Evolutionary conservation across 92 coral and sea anemone genomes (phyloP).

Genomic region (Phenganax stokvisi): DNA sequence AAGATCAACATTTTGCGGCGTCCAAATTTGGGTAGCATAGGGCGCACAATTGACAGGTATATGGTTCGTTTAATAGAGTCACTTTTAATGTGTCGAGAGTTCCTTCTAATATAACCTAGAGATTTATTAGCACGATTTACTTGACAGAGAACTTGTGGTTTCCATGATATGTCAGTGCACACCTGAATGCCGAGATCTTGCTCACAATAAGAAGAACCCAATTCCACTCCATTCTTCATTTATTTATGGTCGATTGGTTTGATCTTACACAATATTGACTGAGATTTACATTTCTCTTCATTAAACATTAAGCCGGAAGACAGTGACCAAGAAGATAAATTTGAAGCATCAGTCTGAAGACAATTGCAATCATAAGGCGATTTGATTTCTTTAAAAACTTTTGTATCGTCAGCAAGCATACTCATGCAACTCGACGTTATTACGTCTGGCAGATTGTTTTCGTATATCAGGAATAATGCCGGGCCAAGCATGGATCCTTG

Average conservation of each 20-base stretch:
- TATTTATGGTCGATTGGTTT: neutral
- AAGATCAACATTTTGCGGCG: too few relatives aligned
- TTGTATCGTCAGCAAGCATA: too few relatives aligned
- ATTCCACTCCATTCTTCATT: neutral
- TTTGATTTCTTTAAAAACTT: too few relatives aligned
- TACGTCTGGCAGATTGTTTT: neutral
- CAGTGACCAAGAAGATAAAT: too few relatives aligned
- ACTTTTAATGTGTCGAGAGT: neutral
- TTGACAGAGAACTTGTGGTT: neutral
- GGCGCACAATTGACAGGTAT: too few relatives aligned
- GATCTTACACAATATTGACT: neutral
- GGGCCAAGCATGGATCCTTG: conserved; percentile 33
- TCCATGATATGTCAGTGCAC: neutral
- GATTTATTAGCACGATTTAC: neutral
- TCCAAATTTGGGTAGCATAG: too few relatives aligned
- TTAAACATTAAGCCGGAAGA: too few relatives aligned
- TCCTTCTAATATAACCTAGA: neutral
- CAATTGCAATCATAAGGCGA: too few relatives aligned
- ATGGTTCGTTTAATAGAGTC: neutral
- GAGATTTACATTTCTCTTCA: too few relatives aligned
- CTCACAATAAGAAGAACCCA: neutral
- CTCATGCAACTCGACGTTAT: neutral
- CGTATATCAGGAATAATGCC: neutral
- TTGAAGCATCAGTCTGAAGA: too few relatives aligned
- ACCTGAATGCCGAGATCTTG: neutral